Conservation (phyloP, 2,113 vertebrate species). For the Plecotus auritus region DNA sequence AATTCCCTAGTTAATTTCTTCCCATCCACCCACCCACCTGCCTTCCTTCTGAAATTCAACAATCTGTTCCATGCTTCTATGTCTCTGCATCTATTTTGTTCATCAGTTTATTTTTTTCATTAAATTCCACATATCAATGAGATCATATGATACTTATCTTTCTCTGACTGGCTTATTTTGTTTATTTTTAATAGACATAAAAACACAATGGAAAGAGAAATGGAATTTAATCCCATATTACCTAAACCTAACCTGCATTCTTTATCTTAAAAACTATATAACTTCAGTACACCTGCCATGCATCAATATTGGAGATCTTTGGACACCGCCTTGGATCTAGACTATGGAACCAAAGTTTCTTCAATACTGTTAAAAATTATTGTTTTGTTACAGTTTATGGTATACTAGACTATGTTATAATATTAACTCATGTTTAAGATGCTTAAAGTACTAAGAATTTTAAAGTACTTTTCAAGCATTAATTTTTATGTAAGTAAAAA, state of each 20-base stretch:
- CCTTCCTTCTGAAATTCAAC: background rate
- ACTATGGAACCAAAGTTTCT: background rate
- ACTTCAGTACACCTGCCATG: background rate
- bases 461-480: constrained; percentile 8
- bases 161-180: background rate
- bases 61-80: too few species aligned
- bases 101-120: too few species aligned
- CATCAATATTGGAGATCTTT: background rate
- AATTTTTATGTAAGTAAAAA: constrained; percentile 41
- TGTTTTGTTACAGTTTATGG: background rate
- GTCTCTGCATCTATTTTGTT: too few species aligned
- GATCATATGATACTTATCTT: background rate
- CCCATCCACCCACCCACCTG: background rate
- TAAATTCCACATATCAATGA: too few species aligned
- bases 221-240: background rate
- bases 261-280: background rate
- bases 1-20: too few species aligned
- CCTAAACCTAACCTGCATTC: background rate
- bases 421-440: background rate
- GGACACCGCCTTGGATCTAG: background rate
- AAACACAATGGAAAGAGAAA: background rate
- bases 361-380: background rate
- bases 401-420: background rate
- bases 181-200: background rate
- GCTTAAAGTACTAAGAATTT: background rate